Evolutionary conservation across 2,797 vertebrate species (phyloP).

Genomic region (Crax fasciolata): DNA sequence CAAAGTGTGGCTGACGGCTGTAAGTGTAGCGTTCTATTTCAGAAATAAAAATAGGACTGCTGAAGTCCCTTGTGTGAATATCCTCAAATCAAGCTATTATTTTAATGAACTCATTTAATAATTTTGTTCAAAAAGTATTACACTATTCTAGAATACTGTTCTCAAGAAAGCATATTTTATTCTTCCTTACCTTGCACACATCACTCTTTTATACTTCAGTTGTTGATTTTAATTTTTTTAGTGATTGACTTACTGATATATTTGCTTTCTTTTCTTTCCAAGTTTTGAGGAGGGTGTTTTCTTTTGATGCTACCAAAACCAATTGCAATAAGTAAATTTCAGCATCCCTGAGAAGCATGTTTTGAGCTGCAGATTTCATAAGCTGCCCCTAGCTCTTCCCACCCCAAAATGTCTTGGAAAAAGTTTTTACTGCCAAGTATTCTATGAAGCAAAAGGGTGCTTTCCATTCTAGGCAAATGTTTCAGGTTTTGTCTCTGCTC

Average conservation of each 20-base stretch:
- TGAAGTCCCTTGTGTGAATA: constrained; percentile 3
- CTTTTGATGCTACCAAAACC: neutral
- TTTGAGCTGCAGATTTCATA: neutral
- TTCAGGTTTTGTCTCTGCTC: neutral
- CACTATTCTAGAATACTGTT: neutral
- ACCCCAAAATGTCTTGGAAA: neutral
- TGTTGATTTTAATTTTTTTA: neutral
- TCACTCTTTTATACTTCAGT: neutral
- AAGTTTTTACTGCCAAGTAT: neutral
- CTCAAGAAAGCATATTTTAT: neutral
- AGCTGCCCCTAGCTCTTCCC: neutral
- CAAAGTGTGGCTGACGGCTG: neutral
- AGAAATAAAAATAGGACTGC: constrained; percentile 11
- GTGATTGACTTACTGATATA: constrained; percentile 16
- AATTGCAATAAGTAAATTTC: neutral
- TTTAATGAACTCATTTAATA: neutral
- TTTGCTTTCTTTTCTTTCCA: constrained; percentile 12
- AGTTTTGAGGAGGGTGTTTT: neutral
- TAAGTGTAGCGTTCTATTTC: neutral
- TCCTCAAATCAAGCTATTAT: neutral
- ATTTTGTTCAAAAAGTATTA: constrained; percentile 28
- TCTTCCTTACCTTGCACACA: neutral
- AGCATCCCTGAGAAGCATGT: neutral
- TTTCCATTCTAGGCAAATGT: neutral
- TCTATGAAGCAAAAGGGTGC: neutral